Percentiles rank a stretch among this genome's conserved stretches.
phyloP scores from a whole-genome alignment of 2,113 vertebrate species.

The Stegostoma tigrinum region DNA sequence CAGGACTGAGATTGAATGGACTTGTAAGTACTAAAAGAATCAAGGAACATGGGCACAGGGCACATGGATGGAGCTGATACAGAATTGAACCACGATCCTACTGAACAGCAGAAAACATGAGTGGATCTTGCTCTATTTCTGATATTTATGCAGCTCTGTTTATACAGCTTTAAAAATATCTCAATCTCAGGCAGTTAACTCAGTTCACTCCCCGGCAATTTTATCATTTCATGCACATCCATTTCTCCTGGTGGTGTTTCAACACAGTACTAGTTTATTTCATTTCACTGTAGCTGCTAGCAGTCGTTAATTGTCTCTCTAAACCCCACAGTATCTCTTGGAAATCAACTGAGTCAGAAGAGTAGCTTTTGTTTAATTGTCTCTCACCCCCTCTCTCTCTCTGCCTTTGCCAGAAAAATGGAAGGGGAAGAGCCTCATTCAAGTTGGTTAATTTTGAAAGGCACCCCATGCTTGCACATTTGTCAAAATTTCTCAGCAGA shows the following conservation, averaged over 20 bases:
- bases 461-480: neutral
- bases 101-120: too few species aligned
- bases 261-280: neutral
- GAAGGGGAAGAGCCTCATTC: neutral
- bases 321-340: neutral
- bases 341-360: neutral
- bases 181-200: neutral
- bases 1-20: too few species aligned
- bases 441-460: neutral
- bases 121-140: too few species aligned
- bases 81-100: too few species aligned
- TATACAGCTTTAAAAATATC: neutral
- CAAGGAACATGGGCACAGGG: too few species aligned
- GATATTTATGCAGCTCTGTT: neutral
- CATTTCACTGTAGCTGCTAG: neutral
- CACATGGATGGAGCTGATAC: too few species aligned
- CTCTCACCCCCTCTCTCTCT: neutral
- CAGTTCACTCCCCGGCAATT: neutral
- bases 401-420: neutral
- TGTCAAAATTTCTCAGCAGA: neutral
- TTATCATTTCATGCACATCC: neutral
- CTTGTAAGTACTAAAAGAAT: too few species aligned
- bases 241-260: neutral
- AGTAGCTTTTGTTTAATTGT: neutral
- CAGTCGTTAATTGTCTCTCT: neutral